Evolutionary conservation across 2,888 invertebrate species (phyloP).

Genomic region (Dendrolimus houi): DNA sequence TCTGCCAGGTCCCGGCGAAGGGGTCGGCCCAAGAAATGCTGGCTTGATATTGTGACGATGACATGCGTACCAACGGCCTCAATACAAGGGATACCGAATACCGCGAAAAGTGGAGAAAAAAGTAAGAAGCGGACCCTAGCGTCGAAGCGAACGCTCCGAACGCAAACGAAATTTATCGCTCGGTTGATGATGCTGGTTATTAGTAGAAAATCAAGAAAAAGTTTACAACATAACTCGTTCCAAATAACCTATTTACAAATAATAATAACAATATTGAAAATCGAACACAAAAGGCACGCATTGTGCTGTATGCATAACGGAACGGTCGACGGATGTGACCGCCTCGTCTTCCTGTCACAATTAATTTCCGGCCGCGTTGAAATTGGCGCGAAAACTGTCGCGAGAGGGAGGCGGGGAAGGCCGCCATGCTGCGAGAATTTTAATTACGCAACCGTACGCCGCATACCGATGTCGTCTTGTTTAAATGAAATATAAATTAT

Average conservation of each 20-base stretch:
- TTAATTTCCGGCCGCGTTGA: constrained; percentile 76
- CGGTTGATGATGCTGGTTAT: no score
- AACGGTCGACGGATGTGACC: constrained; percentile 66
- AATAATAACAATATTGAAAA: neutral
- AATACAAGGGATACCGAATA: no score
- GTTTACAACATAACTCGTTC: neutral
- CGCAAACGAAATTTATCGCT: no score
- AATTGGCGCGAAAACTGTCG: constrained; percentile 77
- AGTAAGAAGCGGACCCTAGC: no score
- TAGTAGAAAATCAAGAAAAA: no score
- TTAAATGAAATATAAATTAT: constrained; percentile 77
- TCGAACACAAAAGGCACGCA: neutral
- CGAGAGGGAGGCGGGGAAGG: constrained; percentile 31
- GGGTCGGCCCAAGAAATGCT: no score
- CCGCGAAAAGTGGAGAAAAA: no score
- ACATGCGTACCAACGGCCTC: no score
- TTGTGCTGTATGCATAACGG: constrained; percentile 46
- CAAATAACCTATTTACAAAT: neutral
- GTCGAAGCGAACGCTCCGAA: no score
- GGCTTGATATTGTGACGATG: no score
- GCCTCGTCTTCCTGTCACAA: constrained; percentile 76
- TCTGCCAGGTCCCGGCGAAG: no score
- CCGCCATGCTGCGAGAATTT: constrained; percentile 61
- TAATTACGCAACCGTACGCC: constrained; percentile 76
- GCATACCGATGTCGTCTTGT: constrained; percentile 77